Conservation (phyloP, 2,888 invertebrate species). For the Agrenia bidenticulata region DNA sequence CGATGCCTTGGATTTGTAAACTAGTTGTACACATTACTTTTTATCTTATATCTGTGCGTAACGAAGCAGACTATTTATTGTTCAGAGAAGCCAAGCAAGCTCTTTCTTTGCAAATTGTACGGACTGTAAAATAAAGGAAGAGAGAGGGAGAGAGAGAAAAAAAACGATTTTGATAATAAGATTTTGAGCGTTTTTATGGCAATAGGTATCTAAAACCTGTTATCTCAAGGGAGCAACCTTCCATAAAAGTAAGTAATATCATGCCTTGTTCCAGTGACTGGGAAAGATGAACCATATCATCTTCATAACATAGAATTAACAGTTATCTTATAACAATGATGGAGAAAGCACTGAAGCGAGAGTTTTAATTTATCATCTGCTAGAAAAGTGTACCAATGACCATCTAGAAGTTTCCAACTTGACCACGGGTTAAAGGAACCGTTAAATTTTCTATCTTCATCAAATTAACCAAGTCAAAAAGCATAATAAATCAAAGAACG, state of each 20-base stretch:
- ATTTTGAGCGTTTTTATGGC: background rate
- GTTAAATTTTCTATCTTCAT: conserved; percentile 2
- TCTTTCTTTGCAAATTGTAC: background rate
- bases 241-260: too few species aligned
- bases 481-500: conserved; percentile 5
- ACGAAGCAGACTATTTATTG: background rate
- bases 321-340: background rate
- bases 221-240: background rate
- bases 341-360: conserved; percentile 17
- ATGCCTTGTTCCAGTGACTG: conserved; percentile 14
- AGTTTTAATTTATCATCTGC: background rate
- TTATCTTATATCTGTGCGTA: too few species aligned
- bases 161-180: background rate
- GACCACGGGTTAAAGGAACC: conserved; percentile 5
- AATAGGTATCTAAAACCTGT: conserved; percentile 3
- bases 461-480: background rate
- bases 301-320: background rate
- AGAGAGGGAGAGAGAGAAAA: too few species aligned
- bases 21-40: too few species aligned
- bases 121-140: background rate
- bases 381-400: background rate
- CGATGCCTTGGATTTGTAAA: too few species aligned
- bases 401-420: background rate
- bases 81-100: background rate
- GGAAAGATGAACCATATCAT: conserved; percentile 3